Conservation (phyloP, 2,888 invertebrate species). For the Chrysina gloriosa region DNA sequence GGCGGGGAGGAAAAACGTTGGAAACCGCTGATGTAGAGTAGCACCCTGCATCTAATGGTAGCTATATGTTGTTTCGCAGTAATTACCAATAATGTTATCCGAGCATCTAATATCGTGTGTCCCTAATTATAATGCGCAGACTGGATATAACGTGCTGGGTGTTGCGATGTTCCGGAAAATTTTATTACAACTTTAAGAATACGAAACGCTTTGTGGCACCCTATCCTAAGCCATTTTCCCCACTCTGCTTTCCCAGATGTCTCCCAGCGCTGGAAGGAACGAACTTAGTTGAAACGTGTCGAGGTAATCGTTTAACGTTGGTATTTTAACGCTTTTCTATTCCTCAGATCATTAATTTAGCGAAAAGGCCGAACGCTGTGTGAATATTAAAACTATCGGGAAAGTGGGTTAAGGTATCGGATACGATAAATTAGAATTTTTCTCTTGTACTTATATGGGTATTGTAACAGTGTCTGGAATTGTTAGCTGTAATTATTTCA, state of each 20-base stretch:
- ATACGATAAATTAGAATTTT: no score
- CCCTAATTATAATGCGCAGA: not conserved
- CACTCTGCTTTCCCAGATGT: not conserved
- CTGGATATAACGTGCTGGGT: not conserved
- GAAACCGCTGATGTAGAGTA: no score
- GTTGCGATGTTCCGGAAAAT: not conserved
- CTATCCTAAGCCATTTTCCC: not conserved
- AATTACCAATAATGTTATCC: constrained; percentile 11
- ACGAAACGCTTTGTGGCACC: not conserved
- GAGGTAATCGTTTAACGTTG: not conserved
- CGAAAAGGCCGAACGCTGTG: no score
- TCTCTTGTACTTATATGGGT: no score
- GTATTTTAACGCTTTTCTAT: not conserved
- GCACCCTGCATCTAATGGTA: not conserved
- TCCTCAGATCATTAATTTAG: not conserved
- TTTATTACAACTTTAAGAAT: constrained; percentile 17
- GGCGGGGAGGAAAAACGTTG: no score
- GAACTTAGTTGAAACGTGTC: not conserved
- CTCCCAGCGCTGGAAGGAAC: not conserved
- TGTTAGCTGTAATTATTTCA: no score
- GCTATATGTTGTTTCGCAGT: not conserved
- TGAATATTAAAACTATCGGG: no score
- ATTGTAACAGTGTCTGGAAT: no score
- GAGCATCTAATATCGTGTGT: not conserved
- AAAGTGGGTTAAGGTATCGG: not conserved